Evolutionary conservation across 2,888 invertebrate species (phyloP), one percentile per base, ranked within the genome.

Genomic region (Thalpophila matura): DNA sequence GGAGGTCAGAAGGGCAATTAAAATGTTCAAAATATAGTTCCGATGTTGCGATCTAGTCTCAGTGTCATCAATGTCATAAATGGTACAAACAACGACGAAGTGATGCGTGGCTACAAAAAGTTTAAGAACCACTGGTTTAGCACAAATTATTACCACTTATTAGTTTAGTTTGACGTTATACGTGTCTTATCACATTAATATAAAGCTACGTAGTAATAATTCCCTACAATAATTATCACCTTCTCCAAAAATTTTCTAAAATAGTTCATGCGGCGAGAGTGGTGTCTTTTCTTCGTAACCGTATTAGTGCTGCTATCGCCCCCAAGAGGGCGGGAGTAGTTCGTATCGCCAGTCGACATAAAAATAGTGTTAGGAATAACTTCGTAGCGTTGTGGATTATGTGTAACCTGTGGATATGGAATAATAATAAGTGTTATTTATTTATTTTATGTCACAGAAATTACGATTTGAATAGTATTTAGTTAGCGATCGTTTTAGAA

Each of bases 271-370:
- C 12, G 0, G 16, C 29, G 2, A 35, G 6, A 0, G 9, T 10
- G 3, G 22, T 5, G 12, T 10, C 14, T 18, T 31, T 26, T 73
- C n/a, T 45, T 22, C 33, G n/a, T 3, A 49, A 5, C 5, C 14
- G 40, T 6, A 33, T 14, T 47, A 68, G 43, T 73, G 43, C 14
- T 4, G 58, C 60, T 61, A 68, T 20, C 43, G 42, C 24, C 46
- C 64, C 60, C 26, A 68, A 64, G 77, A 75, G 59, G 63, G 68
- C 73, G 26, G 77, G 73, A 9, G 35, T 20, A 0, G 42, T 37
- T n/a, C 56, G 60, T 10, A 61, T 22, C 16, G 61, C 74, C 4
- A 68, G 3, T 0, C 63, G 73, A 37, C 56, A 42, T 20, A 58
- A 0, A 0, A 64, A 0, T 1, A 61, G n/a, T 18, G 43, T 26